Percentiles rank a stretch among this genome's conserved stretches.
phyloP scores from a whole-genome alignment of 2,797 vertebrate species.

The Sternotherus odoratus region DNA sequence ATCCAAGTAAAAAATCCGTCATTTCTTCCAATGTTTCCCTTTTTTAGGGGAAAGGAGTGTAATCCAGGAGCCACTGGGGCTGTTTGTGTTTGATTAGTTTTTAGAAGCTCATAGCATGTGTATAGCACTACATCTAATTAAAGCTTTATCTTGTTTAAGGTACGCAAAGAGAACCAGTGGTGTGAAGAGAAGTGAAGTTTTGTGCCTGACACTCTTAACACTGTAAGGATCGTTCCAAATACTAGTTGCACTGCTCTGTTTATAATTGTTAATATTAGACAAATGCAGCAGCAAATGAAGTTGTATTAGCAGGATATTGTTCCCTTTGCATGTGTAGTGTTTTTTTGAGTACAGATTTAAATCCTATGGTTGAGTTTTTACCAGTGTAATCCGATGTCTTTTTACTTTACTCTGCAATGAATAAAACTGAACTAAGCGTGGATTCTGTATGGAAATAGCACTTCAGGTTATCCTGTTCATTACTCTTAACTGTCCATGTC shows the following conservation, averaged over 20 bases:
- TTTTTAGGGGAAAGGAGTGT: not conserved
- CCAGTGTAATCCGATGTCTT: conserved; percentile 79
- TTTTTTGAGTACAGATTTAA: conserved; percentile 85
- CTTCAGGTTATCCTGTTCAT: conserved; percentile 73
- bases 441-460: conserved; percentile 77
- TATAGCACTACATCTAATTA: accelerated
- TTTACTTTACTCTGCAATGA: conserved; percentile 76
- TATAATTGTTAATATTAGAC: conserved; percentile 97
- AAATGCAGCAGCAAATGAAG: conserved; percentile 85
- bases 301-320: conserved; percentile 86
- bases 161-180: conserved; percentile 99
- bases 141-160: conserved; percentile 80
- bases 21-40: not conserved
- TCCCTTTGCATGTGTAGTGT: conserved; percentile 87
- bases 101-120: not conserved
- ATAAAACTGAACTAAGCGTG: conserved; percentile 81
- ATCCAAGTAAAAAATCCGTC: not conserved
- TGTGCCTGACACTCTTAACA: conserved; percentile 85
- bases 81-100: not conserved
- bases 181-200: conserved; percentile 96
- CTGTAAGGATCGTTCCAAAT: conserved; percentile 90
- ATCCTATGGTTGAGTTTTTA: conserved; percentile 78
- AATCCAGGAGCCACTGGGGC: not conserved
- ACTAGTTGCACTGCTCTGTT: conserved; percentile 99
- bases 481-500: conserved; percentile 62